Base-by-base conservation (phyloP, 2,797 vertebrate genomes). In the Sitta carolinensis region DNA sequence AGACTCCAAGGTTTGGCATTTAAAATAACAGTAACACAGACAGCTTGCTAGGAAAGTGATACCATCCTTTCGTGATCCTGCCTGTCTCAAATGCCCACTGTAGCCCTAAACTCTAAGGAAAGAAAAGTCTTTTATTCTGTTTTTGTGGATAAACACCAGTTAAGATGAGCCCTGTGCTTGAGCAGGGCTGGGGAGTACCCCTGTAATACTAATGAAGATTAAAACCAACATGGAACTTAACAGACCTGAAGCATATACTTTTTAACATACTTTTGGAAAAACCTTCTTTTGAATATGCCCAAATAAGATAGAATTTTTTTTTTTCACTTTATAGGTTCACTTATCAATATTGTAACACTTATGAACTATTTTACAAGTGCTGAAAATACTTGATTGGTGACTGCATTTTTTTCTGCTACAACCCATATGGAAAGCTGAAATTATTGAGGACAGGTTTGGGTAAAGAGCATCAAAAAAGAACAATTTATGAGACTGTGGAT, bases 161-260 rank as follows among this genome's bases (percentile, higher is more conserved):
- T 16, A 21, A 59, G n/a, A 67, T 16, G 16, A 82, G 10, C 10
- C 8, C 3, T 43, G 25, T 74, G 11, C 42, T 76, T 68, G 22
- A 40, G 3, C 22, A 38, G 7, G 5, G 10, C 5, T 0, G 0
- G 1, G 2, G 19, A 50, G 8, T 38, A 59, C 18, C 67, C 54
- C 10, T 2, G 7, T 32, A 43, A 40, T 5, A 29, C 0, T 45
- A 63, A 38, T 16, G 13, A 74, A 27, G 8, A 70, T 21, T 23
- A 70, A 70, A 32, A 76, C 26, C 8, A 83, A 36, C 27, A 58
- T 9, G 21, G 34, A 76, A 36, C 11, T 36, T 59, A 25, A 54
- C 29, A 36, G 52, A 84, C 12, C 4, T 26, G n/a, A 66, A 74
- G 22, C 5, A 90, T 52, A 11, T 10, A 17, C 4, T 45, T 27